phyloP scores from a whole-genome alignment of 2,888 invertebrate genomes.

The Labia minor region DNA sequence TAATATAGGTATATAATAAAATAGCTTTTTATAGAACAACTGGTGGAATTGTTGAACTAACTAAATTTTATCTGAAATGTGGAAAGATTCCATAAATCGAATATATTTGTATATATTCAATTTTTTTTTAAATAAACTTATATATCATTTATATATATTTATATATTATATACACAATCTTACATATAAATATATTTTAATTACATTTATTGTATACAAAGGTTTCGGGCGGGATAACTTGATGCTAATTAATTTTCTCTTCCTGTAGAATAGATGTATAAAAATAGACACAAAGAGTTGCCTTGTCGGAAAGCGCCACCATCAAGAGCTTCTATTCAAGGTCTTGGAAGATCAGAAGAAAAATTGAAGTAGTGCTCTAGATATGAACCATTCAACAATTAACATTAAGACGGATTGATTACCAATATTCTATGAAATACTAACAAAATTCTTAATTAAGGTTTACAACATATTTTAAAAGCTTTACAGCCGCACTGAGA shows the following conservation, averaged over 20 bases:
- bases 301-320: not conserved
- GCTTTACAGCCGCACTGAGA: no score
- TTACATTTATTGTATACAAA: slow-evolving; percentile 5
- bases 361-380: not conserved
- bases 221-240: slow-evolving; percentile 1
- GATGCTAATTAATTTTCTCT: not conserved
- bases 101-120: not conserved
- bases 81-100: no score
- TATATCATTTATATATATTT: not conserved
- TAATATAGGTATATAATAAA: no score
- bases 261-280: not conserved
- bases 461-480: no score
- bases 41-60: no score
- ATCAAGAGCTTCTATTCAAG: not conserved
- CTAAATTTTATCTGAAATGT: no score
- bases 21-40: no score
- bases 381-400: not conserved
- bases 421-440: not conserved
- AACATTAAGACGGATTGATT: not conserved
- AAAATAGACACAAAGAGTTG: slow-evolving; percentile 13
- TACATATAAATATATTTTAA: slow-evolving; percentile 6
- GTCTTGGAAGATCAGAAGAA: not conserved
- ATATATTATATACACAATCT: not conserved
- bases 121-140: not conserved
- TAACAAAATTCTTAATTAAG: not conserved